Evolutionary conservation across 2,797 vertebrate species (phyloP), one percentile per base, ranked within the genome.

Genomic region (Alca torda): DNA sequence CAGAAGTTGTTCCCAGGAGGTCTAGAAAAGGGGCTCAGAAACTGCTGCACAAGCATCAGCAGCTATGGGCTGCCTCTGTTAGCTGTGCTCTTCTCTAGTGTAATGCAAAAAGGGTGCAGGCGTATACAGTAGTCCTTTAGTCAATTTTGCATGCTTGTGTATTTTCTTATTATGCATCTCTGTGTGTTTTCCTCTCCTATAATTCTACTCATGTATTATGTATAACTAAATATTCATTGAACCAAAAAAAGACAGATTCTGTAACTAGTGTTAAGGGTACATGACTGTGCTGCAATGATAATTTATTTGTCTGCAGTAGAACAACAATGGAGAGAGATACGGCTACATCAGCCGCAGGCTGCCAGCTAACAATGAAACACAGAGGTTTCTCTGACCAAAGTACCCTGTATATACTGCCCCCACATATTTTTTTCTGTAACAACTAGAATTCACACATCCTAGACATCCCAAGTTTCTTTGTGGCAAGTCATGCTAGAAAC

Each of bases 121-220:
- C 0, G 0, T 37, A 31, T 33, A n/a, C 15, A 28, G 41, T 26
- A 37, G 37, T 46, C 28, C 21, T 64, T 91, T 1, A 1, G 45
- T 21, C 74, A 82, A 15, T 39, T 65, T 75, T 73, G n/a, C 15
- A 30, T 50, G n/a, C 67, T 82, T 50, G 25, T 31, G 14, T 53
- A 26, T 63, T 78, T 89, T 68, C 74, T 59, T 31, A 59, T 61
- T 83, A 80, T 46, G 28, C 30, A 5, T 41, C 21, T 57, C 33
- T 43, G 13, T 61, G 12, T 56, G 46, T 39, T 93, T 84, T 72
- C 84, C 28, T 64, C 48, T 89, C 15, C 41, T 67, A 33, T 53
- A 74, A 48, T 59, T 89, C 25, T 43, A 2, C 53, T 89, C 48
- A 43, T 87, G 35, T 70, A 68, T 81, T 89, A 64, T 64, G 33